Evolutionary conservation across 2,888 invertebrate genomes (phyloP), one percentile per base, ranked within the genome.

Genomic region (Lepidocyrtoides sp.): DNA sequence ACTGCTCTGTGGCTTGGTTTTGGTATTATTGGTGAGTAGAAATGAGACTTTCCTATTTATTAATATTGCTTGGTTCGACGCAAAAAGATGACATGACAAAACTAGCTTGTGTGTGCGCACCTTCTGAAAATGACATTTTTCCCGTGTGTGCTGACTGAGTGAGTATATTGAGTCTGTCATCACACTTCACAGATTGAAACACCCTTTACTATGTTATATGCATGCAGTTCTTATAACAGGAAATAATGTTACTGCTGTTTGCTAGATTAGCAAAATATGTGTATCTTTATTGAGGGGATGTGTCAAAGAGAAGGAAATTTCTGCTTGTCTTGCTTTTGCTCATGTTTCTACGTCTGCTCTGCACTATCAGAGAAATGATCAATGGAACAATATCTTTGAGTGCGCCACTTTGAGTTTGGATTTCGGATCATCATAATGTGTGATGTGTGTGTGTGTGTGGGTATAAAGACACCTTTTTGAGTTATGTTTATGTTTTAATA

Each of bases 351-450:
- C 48, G 36, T 60, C 23, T 29, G 17, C 17, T 29, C 44, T n/a
- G n/a, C n/a, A n/a, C n/a, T n/a, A 17, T 5, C 26, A 51, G 26
- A 26, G 60, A 72, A 86, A 91, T 91, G 91, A 91, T 91, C 91
- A 91, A 91, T 91, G 91, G 66, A 83, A 82, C 83, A 87, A 91
- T 91, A 87, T 48, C 82, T 72, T 86, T 72, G 69, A 79, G 88
- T 57, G 54, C 66, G 72, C 69, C 69, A 81, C 60, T 79, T 79
- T 69, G 72, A 60, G 85, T 81, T 81, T 66, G 51, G 48, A 63
- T 36, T 66, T 79, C 48, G 5, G 26, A 77, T 54, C 77, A 54
- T 77, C 10, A 8, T n/a, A n/a, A 44, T 48, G 48, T 41, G n/a
- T 36, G 23, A 8, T 41, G 4, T 4, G n/a, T 29, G 5, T 20